These are phyloP conservation scores for Elaphurus davidianus DNA, from an alignment of 2,113 vertebrate genomes.

Conservation along the genomic window DNA sequence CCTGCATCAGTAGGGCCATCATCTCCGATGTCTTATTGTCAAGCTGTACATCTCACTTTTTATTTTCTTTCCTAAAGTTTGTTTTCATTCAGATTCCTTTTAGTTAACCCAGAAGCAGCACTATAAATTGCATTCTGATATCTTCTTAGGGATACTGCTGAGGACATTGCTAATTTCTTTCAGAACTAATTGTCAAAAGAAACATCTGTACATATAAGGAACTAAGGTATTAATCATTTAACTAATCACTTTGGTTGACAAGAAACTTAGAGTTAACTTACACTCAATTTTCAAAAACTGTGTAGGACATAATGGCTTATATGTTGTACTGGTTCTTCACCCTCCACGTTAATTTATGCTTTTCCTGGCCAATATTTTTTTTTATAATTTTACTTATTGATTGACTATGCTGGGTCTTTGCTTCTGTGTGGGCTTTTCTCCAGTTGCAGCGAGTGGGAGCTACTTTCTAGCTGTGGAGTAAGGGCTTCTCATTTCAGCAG, in stretches of 20 bases:
- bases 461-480: not conserved
- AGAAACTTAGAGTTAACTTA: not conserved
- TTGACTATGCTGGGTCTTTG: not conserved
- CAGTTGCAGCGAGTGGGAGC: accelerated
- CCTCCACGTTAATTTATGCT: not conserved
- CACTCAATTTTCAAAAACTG: not conserved
- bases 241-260: not conserved
- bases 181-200: not conserved
- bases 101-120: not conserved
- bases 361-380: not conserved
- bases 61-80: not conserved
- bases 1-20: not conserved
- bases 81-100: not conserved
- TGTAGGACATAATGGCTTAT: not conserved
- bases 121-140: not conserved
- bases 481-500: not conserved
- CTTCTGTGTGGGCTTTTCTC: not conserved
- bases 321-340: not conserved
- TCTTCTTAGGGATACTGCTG: not conserved
- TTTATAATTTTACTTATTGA: not conserved
- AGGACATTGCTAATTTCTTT: not conserved
- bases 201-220: not conserved
- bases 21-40: not conserved
- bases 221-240: not conserved
- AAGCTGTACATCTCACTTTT: not conserved